Evolutionary conservation across 2,113 vertebrate genomes (phyloP).

Genomic region (Pollimyrus isidori): DNA sequence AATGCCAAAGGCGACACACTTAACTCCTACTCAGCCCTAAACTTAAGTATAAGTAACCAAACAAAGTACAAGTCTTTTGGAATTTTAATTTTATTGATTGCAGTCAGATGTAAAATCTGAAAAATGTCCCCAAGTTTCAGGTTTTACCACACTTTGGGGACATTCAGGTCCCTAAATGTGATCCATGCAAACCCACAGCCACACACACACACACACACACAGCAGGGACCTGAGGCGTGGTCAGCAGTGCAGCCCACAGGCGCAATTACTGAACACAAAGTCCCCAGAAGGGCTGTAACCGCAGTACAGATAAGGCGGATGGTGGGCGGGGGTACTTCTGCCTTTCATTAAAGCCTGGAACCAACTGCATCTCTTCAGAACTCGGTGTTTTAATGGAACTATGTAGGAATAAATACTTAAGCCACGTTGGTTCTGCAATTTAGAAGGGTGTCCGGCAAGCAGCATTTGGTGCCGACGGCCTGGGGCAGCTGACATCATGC

Average conservation of each 20-base stretch:
- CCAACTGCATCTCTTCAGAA: background rate
- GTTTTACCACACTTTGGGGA: too few species aligned
- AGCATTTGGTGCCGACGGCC: too few species aligned
- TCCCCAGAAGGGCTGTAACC: background rate
- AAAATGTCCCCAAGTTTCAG: too few species aligned
- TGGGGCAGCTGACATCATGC: background rate
- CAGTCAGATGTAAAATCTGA: too few species aligned
- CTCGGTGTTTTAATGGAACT: constrained; percentile 26
- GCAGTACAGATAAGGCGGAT: constrained; percentile 4
- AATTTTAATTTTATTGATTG: too few species aligned
- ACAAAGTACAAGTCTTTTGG: too few species aligned
- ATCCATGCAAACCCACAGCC: background rate
- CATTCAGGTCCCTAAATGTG: too few species aligned
- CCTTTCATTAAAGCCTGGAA: constrained; percentile 42
- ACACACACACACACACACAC: background rate
- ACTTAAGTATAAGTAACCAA: too few species aligned
- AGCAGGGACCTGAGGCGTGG: background rate
- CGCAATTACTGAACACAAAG: background rate
- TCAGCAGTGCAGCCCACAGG: background rate
- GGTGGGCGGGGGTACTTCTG: constrained; percentile 33
- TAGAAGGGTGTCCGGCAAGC: background rate
- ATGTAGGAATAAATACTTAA: constrained; percentile 29
- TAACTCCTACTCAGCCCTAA: too few species aligned
- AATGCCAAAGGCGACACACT: too few species aligned
- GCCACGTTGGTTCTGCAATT: background rate